Base-by-base conservation (phyloP, 2,113 vertebrate genomes). In the Scatophagus argus region DNA sequence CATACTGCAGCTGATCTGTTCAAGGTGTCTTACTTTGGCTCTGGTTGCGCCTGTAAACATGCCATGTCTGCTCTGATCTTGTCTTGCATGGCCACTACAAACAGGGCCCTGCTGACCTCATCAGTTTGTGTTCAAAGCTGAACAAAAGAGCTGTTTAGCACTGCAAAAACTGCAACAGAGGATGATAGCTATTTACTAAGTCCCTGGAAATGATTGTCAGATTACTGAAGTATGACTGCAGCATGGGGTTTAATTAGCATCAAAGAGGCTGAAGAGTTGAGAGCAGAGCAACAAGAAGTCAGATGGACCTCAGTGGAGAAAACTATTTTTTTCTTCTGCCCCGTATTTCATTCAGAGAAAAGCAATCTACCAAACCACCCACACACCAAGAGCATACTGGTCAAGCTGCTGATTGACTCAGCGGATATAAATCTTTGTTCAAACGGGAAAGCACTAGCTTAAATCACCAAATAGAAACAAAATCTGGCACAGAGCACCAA, bases 141-240 rank as follows among this genome's bases (percentile, higher is more conserved):
- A 74, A 92, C 89, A 91, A 92, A 93, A 79, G 76, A 83, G 60
- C 47, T 71, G 70, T 89, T 73, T 71, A 83, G 66, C 59, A 1
- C 54, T 55, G 83, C 78, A 79, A 69, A 71, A 88, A 74, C 6
- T 0, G 19, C 69, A 77, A 84, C 83, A 88, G 86, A 84, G 58
- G 68, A 43, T 43, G 66, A 54, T 54, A 69, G 36, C 41, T 12
- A 19, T 49, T 46, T 19, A 55, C 61, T 43, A 54, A 64, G 72
- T 65, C 76, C 79, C 79, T 81, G 70, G 25, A 76, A 74, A 76
- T 36, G 31, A 46, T 41, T 54, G 59, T 86, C 55, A 76, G 47
- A 44, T 54, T 52, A 44, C n/a, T 46, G 73, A 79, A 54, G 74
- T 71, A 46, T 70, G 58, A 70, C 58, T 71, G 17, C 56, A 69